Base-by-base conservation (phyloP, 2,113 vertebrate species). In the Amphiprion percula region DNA sequence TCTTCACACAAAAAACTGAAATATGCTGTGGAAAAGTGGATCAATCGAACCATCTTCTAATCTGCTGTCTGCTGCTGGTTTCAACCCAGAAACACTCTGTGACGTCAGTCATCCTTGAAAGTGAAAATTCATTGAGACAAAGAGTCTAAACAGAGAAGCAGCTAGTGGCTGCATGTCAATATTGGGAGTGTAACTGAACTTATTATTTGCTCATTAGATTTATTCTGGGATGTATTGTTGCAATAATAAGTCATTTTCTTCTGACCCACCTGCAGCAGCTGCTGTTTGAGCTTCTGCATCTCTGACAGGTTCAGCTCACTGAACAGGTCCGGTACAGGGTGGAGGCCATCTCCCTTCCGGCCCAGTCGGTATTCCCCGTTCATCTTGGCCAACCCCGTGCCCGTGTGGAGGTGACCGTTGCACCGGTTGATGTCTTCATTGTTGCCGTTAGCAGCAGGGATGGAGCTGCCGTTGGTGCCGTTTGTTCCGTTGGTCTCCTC, bases 241-340 rank as follows among this genome's bases (percentile, higher is more conserved):
- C 41, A 3, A 8, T 2, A 11, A n/a, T 26, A 2, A 59, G 28
- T 10, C 5, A 3, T 8, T 39, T 65, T 33, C 26, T 33, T 12
- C 0, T 11, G 2, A 85, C 94, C 87, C 90, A 99, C 98, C 97
- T 99, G 98, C 89, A 98, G 93, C 17, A 99, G 97, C 60, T 99
- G 98, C 92, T 99, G 98, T 81, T 98, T 99, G 66, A 99, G 88
- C 75, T 99, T 99, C 94, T 99, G 98, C 90, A 99, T 98, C 94
- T 99, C 98, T 0, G 98, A 98, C 91, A 99, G 96, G 92, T 98
- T 99, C 80, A 99, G 96, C 87, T 99, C 98, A 66, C 98, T 99
- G 94, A 99, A 98, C 80, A 99, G 96, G 89, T 99, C 98, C 0
- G 97, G 98, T 62, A 98, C 98, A 0, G 97, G 97, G 65, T 96